phyloP scores from a whole-genome alignment of 2,888 invertebrate species.

The Diogma glabrata region DNA sequence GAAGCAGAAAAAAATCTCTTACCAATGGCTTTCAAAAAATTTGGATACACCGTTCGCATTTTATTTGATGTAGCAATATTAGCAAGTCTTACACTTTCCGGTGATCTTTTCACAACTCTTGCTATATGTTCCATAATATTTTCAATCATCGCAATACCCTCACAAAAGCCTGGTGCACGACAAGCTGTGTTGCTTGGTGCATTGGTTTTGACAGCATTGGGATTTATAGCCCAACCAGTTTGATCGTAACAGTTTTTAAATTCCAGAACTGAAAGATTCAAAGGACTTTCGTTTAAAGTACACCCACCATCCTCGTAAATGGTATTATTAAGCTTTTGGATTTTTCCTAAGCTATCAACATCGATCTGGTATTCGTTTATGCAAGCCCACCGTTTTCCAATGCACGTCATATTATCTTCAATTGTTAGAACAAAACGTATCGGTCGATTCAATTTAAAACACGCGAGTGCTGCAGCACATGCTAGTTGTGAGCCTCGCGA shows the following conservation, averaged over 20 bases:
- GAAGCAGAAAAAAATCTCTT: too few species aligned
- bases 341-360: constrained; percentile 48
- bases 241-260: constrained; percentile 44
- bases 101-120: too few species aligned
- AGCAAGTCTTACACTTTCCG: too few species aligned
- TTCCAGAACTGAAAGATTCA: constrained; percentile 32
- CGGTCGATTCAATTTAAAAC: constrained; percentile 44
- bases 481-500: constrained; percentile 43
- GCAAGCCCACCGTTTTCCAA: constrained; percentile 46
- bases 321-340: constrained; percentile 48
- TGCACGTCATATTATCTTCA: constrained; percentile 49
- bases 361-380: constrained; percentile 46
- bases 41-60: too few species aligned
- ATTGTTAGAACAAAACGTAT: constrained; percentile 50
- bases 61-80: too few species aligned
- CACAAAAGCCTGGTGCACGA: constrained; percentile 37
- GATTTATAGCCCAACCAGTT: constrained; percentile 46
- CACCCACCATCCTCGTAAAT: constrained; percentile 44
- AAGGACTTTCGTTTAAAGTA: constrained; percentile 39
- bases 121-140: constrained; percentile 56
- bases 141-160: constrained; percentile 49
- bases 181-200: constrained; percentile 52
- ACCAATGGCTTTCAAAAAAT: too few species aligned
- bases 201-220: constrained; percentile 43
- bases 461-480: constrained; percentile 53